These are phyloP conservation scores for Cantharis nigra DNA, from an alignment of 2,888 invertebrate genomes.

Conservation along the genomic window DNA sequence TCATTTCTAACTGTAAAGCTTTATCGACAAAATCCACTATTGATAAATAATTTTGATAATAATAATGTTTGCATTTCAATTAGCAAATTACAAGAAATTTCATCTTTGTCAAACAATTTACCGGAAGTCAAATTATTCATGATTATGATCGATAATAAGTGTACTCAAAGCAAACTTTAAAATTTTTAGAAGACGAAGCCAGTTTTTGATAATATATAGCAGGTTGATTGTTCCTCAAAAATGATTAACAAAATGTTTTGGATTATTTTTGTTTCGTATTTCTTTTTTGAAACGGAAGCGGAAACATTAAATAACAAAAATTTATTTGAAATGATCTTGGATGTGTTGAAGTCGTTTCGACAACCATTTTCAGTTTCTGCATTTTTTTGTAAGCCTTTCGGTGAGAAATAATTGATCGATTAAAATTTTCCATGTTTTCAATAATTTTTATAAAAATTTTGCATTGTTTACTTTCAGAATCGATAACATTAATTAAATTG, in stretches of 20 bases:
- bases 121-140: neutral
- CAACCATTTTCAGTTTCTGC: slow-evolving; percentile 29
- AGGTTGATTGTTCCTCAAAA: neutral
- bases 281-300: neutral
- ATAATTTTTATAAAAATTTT: neutral
- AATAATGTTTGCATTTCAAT: neutral
- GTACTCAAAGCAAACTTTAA: neutral
- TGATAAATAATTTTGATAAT: neutral
- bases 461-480: slow-evolving; percentile 32
- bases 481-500: slow-evolving; percentile 28
- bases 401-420: slow-evolving; percentile 18
- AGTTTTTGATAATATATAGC: neutral
- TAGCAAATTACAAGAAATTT: neutral
- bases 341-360: slow-evolving; percentile 15
- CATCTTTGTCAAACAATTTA: neutral
- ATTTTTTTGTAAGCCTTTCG: slow-evolving; percentile 36
- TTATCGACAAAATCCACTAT: neutral
- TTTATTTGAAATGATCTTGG: slow-evolving; percentile 3
- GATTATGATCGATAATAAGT: neutral
- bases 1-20: neutral
- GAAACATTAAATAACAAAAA: neutral
- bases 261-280: neutral
- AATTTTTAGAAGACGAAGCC: neutral
- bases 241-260: neutral
- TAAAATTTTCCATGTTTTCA: neutral